Evolutionary conservation across 2,113 vertebrate genomes (phyloP), one percentile per base, ranked within the genome.

Genomic region (Paramormyrops kingsleyae): DNA sequence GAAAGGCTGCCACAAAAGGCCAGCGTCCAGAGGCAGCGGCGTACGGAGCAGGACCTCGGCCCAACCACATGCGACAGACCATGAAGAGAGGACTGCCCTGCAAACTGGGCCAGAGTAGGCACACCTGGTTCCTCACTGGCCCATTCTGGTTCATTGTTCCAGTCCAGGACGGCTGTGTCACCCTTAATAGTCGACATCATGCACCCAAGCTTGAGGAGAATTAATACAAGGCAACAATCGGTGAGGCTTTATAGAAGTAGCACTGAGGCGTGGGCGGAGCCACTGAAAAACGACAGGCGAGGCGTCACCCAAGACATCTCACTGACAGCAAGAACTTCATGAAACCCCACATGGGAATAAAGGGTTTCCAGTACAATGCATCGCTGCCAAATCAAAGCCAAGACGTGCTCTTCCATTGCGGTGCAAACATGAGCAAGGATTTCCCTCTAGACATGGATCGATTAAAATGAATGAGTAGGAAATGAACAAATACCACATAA

Each of bases 31-130:
- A 96, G 91, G 9, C 92, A 70, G 15, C 86, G 92, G 88, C 91
- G 93, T 35, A 83, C 0, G 0, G 66, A 88, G 86, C 90, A 94
- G 53, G 83, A 88, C 42, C 0, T 90, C 5, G 88, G 90, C 39
- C 0, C 56, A 87, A 96, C 92, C 53, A 95, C 91, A 89, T 93
- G 93, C 80, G 89, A 90, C 91, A 96, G 92, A 89, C 94, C 94
- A 0, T 95, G 94, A 13, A 95, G 93, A 9, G 91, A 94, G 74
- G 92, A 94, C 35, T 24, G 90, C 17, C 84, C 17, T 4, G 93
- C 91, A 91, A 95, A 96, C 52, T 92, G 89, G 87, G 94, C 92
- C 88, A 95, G 89, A 90, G 89, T 93, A 49, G 87, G 24, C 12
- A 53, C 21, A 5, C 39, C 42, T 10, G 24, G 74, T 24, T 77